These are phyloP conservation scores for Microctenopoma stevenorrisi DNA, from an alignment of 2,797 vertebrate species.

Conservation along the genomic window DNA sequence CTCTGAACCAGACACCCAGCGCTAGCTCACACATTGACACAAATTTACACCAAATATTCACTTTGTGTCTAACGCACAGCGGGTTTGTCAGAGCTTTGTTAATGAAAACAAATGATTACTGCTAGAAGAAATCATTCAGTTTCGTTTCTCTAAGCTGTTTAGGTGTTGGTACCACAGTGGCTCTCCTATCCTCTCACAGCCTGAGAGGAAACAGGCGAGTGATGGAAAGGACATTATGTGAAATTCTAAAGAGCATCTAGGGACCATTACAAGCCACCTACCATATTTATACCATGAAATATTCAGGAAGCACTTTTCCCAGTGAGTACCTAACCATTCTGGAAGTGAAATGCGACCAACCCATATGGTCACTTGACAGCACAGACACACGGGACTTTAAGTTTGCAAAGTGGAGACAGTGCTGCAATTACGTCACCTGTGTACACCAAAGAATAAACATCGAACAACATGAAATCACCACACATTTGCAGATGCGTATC, in stretches of 20 bases:
- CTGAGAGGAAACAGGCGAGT: conserved; percentile 36
- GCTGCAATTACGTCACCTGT: conserved; percentile 8
- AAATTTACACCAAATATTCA: too few species aligned
- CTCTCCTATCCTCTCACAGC: conserved; percentile 19
- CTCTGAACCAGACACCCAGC: too few species aligned
- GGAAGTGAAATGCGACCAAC: conserved; percentile 50
- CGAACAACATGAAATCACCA: background rate
- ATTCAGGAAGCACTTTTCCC: conserved; percentile 71
- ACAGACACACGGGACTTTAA: conserved; percentile 16
- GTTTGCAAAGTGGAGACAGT: conserved; percentile 11
- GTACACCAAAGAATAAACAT: background rate
- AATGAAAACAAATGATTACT: background rate
- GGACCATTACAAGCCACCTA: conserved; percentile 76
- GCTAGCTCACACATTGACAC: too few species aligned
- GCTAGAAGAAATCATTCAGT: background rate
- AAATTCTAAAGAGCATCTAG: conserved; percentile 57
- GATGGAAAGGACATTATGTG: conserved; percentile 58
- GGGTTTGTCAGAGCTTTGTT: too few species aligned
- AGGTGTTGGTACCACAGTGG: conserved; percentile 34
- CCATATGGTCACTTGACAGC: conserved; percentile 37
- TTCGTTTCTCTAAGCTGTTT: background rate
- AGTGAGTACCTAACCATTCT: conserved; percentile 48
- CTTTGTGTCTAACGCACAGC: too few species aligned
- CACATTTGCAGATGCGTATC: background rate
- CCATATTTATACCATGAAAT: conserved; percentile 78